Evolutionary conservation across 2,113 vertebrate species (phyloP), one percentile per base, ranked within the genome.

Genomic region (Uropsilus gracilis): DNA sequence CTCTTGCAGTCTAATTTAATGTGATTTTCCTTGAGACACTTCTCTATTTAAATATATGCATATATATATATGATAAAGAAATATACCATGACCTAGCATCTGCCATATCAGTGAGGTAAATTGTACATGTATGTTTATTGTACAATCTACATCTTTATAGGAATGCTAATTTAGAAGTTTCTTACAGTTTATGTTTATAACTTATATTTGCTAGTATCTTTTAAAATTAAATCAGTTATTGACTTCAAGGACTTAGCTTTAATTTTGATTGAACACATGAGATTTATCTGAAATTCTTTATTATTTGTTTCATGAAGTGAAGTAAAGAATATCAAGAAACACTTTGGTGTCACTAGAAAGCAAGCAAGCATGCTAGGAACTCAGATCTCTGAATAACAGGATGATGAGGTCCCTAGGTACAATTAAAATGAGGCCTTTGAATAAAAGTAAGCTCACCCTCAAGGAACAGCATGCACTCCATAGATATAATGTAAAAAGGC

Each of bases 391-490:
- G 30, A 30, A 87, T 80, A 86, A 85, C 12, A 46, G 44, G 5
- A 84, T 59, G 3, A 10, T 59, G 42, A 28, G 5, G 42, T 55
- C 32, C 13, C 46, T 76, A 86, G 46, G 90, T 69, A 46, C 59
- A 90, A 92, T 97, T 95, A 94, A 95, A 93, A 72, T 72, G 28
- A 90, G 73, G 26, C 2, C 71, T 95, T 95, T 91, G 64, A 83
- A 34, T 61, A 16, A 30, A 75, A 66, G 59, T 93, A 80, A 87
- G 46, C 42, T 13, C n/a, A 81, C 12, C 3, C 46, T 87, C 75
- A 91, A 73, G 81, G 66, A 93, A 87, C 28, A 84, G 57, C 8
- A 48, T 64, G 48, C 3, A 46, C 63, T 94, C 57, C 1, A 28
- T 24, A 90, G n/a, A 80, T 7, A 12, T 17, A 55, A 17, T 75